A percentile compares a stretch with the other conserved stretches of the same genome.
Conservation (phyloP, 2,888 invertebrate genomes). For the Conistra vaccinii region DNA sequence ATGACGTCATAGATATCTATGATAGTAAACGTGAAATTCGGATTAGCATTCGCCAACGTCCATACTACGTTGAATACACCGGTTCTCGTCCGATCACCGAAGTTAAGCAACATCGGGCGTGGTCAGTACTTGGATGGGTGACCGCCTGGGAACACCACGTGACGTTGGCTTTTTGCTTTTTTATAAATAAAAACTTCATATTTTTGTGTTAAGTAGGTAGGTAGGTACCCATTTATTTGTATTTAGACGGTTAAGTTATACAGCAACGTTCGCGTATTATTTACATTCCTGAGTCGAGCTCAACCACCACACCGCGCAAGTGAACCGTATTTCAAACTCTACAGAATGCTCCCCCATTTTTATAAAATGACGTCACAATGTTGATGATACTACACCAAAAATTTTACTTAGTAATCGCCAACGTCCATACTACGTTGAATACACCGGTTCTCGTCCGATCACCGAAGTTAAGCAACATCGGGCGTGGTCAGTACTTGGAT, state of each 20-base stretch:
- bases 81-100: slow-evolving; percentile 90
- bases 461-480: slow-evolving; percentile 88
- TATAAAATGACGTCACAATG: background rate
- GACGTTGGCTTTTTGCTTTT: slow-evolving; percentile 79
- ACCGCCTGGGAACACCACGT: slow-evolving; percentile 87
- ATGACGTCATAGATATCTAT: background rate
- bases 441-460: slow-evolving; percentile 89
- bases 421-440: slow-evolving; percentile 86
- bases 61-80: slow-evolving; percentile 87
- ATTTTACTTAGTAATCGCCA: slow-evolving; percentile 49
- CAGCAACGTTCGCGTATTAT: too few relatives aligned
- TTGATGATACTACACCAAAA: background rate
- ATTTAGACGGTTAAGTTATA: too few relatives aligned
- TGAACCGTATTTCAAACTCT: too few relatives aligned
- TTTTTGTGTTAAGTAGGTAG: too few relatives aligned
- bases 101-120: slow-evolving; percentile 88
- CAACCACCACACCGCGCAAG: too few relatives aligned
- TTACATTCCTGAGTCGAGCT: too few relatives aligned
- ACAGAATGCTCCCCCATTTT: background rate
- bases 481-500: slow-evolving; percentile 86
- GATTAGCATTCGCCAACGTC: slow-evolving; percentile 70
- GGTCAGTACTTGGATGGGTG: slow-evolving; percentile 89
- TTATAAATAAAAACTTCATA: too few relatives aligned
- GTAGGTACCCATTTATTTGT: too few relatives aligned
- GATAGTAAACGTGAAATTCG: slow-evolving; percentile 1